Conservation (phyloP, 2,113 vertebrate species). For the Mustelus asterias region DNA sequence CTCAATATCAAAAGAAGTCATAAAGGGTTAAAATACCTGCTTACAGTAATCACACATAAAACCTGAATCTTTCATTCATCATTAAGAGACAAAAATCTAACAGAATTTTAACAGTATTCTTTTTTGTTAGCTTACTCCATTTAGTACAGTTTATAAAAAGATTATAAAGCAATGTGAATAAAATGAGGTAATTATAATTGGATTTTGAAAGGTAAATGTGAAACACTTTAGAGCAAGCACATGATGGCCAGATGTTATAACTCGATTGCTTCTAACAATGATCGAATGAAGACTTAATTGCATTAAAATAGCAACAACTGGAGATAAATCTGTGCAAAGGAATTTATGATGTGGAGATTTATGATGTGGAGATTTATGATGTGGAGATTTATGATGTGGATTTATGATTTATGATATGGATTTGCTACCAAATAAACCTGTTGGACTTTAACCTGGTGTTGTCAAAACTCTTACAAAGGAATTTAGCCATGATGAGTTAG, state of each 20-base stretch:
- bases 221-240: not conserved
- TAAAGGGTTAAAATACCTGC: not conserved
- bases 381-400: too few species aligned
- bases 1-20: not conserved
- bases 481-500: not conserved
- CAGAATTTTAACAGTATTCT: not conserved
- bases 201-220: not conserved
- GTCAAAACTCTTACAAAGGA: too few species aligned
- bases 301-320: not conserved
- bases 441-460: too few species aligned
- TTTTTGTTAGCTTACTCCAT: not conserved
- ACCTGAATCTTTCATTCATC: not conserved
- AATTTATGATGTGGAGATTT: too few species aligned
- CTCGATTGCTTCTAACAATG: not conserved
- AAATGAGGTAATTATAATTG: not conserved
- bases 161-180: not conserved
- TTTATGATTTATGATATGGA: too few species aligned
- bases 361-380: too few species aligned
- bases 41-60: not conserved
- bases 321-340: not conserved
- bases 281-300: not conserved
- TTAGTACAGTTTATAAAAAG: not conserved
- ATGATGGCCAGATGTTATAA: not conserved
- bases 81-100: not conserved
- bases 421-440: too few species aligned